These are phyloP conservation scores for Syngnathus acus DNA, from an alignment of 2,797 vertebrate genomes.

Conservation along the genomic window DNA sequence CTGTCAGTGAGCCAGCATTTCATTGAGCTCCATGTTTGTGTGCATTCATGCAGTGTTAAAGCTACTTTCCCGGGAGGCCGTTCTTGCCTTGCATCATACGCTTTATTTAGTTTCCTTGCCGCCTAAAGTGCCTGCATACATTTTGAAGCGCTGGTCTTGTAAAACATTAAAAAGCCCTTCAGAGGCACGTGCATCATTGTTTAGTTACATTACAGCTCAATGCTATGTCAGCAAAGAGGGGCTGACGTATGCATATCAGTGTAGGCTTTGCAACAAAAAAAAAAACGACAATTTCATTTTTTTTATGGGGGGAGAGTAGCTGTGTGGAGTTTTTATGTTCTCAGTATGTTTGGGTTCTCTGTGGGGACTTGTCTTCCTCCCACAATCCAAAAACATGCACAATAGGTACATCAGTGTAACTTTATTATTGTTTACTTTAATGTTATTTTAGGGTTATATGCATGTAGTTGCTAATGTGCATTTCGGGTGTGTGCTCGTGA, in stretches of 20 bases:
- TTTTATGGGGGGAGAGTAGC: not conserved
- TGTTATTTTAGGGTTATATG: not conserved
- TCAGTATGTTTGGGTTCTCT: not conserved
- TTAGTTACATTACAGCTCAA: conserved; percentile 37
- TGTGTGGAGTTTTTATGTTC: not conserved
- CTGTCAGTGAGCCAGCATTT: conserved; percentile 23
- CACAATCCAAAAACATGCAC: not conserved
- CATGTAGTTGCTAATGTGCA: not conserved
- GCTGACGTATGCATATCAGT: conserved; percentile 8
- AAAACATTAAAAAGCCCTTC: conserved; percentile 64
- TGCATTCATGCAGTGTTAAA: conserved; percentile 36
- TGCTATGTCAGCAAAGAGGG: conserved; percentile 7
- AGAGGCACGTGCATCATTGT: conserved; percentile 50
- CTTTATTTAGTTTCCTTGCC: conserved; percentile 58
- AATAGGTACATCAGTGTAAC: not conserved
- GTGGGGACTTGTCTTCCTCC: not conserved
- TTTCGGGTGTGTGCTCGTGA: not conserved
- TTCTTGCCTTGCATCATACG: conserved; percentile 49
- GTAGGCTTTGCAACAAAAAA: not conserved
- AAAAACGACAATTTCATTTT: not conserved
- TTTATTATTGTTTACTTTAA: not conserved
- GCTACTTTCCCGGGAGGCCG: conserved; percentile 35
- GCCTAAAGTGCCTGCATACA: conserved; percentile 55
- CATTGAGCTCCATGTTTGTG: conserved; percentile 29
- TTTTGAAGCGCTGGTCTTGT: conserved; percentile 58